Percentiles rank a stretch among this genome's conserved stretches.
Evolutionary conservation across 1,140 invertebrate species (phyloP).

Genomic region (Liolophura sinensis): DNA sequence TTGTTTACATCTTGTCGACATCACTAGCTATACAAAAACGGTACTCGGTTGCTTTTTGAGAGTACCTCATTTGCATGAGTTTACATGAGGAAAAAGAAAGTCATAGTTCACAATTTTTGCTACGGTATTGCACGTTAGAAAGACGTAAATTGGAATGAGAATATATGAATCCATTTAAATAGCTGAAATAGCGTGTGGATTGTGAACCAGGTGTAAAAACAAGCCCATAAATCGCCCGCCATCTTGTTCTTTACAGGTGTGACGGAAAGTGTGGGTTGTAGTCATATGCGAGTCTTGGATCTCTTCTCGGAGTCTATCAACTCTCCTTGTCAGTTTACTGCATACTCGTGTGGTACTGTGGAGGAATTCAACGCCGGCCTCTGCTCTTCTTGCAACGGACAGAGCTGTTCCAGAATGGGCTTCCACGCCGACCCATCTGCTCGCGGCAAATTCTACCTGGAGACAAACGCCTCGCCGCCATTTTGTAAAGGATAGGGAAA

Average conservation of each 20-base stretch:
- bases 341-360: conserved; percentile 64
- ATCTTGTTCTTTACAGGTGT: conserved; percentile 25
- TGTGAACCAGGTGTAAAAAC: no score
- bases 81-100: no score
- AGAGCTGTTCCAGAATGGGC: conserved; percentile 68
- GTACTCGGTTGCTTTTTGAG: no score
- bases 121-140: no score
- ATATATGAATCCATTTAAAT: no score
- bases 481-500: conserved; percentile 14
- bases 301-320: conserved; percentile 85
- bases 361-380: conserved; percentile 74
- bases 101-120: no score
- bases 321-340: conserved; percentile 72
- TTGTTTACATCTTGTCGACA: no score
- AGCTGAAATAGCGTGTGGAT: no score
- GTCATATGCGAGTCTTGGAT: conserved; percentile 82
- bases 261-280: conserved; percentile 70
- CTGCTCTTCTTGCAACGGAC: conserved; percentile 80
- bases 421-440: conserved; percentile 30
- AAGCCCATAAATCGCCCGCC: no score
- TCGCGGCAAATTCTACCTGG: conserved; percentile 28
- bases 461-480: conserved; percentile 19
- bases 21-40: no score
- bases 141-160: no score
- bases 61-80: no score